Evolutionary conservation across 2,888 invertebrate genomes (phyloP), one percentile per base, ranked within the genome.

Genomic region (Tryphoninae sp.): DNA sequence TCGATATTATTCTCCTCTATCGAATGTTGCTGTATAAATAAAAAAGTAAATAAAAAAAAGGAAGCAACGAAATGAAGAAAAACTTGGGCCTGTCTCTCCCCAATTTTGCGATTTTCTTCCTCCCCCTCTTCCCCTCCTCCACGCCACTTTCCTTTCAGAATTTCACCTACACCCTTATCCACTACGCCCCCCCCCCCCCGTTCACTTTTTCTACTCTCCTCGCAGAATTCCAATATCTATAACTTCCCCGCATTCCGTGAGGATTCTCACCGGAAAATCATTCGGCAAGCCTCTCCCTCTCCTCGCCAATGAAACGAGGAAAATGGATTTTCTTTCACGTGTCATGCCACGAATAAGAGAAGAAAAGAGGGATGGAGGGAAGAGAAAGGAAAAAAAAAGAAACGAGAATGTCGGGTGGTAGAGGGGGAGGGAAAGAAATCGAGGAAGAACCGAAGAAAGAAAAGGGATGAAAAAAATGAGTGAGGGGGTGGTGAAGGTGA

Each of bases 171-270:
- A 2, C 58, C 55, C 59, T 55, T 11, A 13, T 51, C 51, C n/a
- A 22, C 51, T 13, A 22, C 40, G 40, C 16, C 62, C 16, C 9
- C 33, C 40, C 19, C 16, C 62, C 16, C 9, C 33, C 49, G 16
- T 22, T 62, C 72, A 19, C 11, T 26, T 59, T 33, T 33, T 33
- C 33, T 33, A 11, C 58, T 2, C 23, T 13, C 68, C 68, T 16
- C 69, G 16, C 23, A 45, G 58, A 78, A 78, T 78, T 78, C 58
- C 71, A 78, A 71, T 78, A 78, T 78, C 76, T 64, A 45, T 71
- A 64, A 58, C 65, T 16, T 59, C 51, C 55, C 59, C 42, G 58
- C 26, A 58, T 59, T 71, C 59, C 59, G 64, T 13, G 13, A 67
- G 78, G 53, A 65, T 61, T 58, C 62, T 40, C 55, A 19, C 16